Percentiles rank a stretch among this genome's conserved stretches.
phyloP scores from a whole-genome alignment of 2,113 vertebrate species.

The Danio rerio region GRCz12tu NC_133198.1:32493001-32493500 shows the following conservation, averaged over 20 bases:
- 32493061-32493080: neutral
- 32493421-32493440: slow-evolving; percentile 25
- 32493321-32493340: neutral
- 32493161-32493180: slow-evolving; percentile 4
- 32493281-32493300: slow-evolving; percentile 12
- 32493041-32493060: neutral
- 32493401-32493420: neutral
- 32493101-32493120: slow-evolving; percentile 13
- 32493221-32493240: neutral
- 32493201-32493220: neutral
- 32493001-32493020: neutral
- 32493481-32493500: slow-evolving; percentile 57
- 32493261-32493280: neutral
- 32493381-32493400: neutral
- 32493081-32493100: neutral
- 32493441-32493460: slow-evolving; percentile 23
- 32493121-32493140: slow-evolving; percentile 37
- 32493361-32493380: neutral
- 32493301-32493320: slow-evolving; percentile 17
- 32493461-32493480: slow-evolving; percentile 44
- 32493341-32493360: neutral
- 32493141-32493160: slow-evolving; percentile 18
- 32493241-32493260: neutral
- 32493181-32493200: neutral
- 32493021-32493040: neutral